phyloP scores from a whole-genome alignment of 2,797 vertebrate genomes.

The Sternarchorhynchus goeldii region DNA sequence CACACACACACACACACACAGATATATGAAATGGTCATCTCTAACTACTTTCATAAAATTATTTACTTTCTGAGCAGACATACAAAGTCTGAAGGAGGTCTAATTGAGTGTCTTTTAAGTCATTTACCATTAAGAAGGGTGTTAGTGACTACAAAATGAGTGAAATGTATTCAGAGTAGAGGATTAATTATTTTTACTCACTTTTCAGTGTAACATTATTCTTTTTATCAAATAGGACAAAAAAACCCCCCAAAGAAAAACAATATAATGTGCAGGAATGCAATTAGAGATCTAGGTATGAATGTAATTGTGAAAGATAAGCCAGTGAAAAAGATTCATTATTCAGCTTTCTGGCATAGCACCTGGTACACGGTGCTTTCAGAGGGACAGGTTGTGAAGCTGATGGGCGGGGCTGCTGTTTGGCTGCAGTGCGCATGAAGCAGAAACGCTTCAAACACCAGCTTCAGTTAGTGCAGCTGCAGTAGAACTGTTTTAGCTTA shows the following conservation, averaged over 20 bases:
- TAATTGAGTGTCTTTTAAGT: conserved; percentile 62
- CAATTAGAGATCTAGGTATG: conserved; percentile 78
- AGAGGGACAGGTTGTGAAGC: conserved; percentile 44
- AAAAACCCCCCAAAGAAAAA: conserved; percentile 49
- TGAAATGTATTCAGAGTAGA: conserved; percentile 69
- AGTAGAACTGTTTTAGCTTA: not conserved
- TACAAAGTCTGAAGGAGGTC: conserved; percentile 5
- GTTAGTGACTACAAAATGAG: conserved; percentile 66
- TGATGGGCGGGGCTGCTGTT: conserved; percentile 45
- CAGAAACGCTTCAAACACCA: conserved; percentile 19
- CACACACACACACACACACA: not conserved
- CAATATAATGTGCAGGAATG: conserved; percentile 69
- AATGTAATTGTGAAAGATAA: conserved; percentile 76
- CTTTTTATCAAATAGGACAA: conserved; percentile 66
- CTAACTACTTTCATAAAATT: not conserved
- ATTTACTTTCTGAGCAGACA: conserved; percentile 5
- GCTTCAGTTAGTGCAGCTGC: no score
- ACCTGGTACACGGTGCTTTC: conserved; percentile 66
- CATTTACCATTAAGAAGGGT: conserved; percentile 67
- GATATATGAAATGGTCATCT: not conserved
- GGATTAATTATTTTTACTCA: conserved; percentile 72
- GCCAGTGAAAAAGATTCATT: conserved; percentile 76
- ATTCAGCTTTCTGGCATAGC: conserved; percentile 70
- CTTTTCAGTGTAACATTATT: conserved; percentile 74
- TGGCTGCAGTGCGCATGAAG: conserved; percentile 62